Percentiles rank a stretch among this genome's conserved stretches.
These are phyloP conservation scores for Cherax quadricarinatus DNA, from an alignment of 1,140 invertebrate genomes.

Conservation along the genomic window DNA sequence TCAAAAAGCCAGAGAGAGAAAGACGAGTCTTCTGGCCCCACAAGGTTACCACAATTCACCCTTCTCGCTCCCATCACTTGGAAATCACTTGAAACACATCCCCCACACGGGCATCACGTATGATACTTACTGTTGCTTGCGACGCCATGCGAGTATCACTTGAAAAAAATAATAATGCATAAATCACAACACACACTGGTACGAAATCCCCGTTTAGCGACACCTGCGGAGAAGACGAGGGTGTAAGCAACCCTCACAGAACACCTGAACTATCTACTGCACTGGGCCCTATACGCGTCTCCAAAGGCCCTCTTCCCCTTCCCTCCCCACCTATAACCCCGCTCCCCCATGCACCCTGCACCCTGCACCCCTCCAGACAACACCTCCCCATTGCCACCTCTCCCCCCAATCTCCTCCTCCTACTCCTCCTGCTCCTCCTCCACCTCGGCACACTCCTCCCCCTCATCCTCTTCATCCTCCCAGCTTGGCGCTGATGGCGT, in stretches of 20 bases:
- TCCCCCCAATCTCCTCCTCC: conserved; percentile 13
- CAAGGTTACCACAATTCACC: conserved; percentile 57
- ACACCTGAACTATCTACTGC: conserved; percentile 68
- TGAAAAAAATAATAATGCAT: neutral
- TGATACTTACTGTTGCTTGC: conserved; percentile 44
- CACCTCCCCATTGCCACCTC: neutral
- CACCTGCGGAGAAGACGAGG: conserved; percentile 43
- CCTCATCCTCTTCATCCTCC: conserved; percentile 39
- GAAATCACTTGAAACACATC: conserved; percentile 10
- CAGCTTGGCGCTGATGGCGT: conserved; percentile 56
- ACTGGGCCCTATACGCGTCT: conserved; percentile 66
- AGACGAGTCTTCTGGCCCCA: conserved; percentile 33
- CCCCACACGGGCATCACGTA: conserved; percentile 42
- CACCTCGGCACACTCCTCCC: conserved; percentile 10
- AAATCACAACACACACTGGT: conserved; percentile 34
- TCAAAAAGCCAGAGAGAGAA: neutral
- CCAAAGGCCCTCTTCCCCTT: conserved; percentile 41
- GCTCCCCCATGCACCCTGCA: conserved; percentile 43
- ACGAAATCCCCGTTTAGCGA: conserved; percentile 33
- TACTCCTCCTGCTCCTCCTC: conserved; percentile 12
- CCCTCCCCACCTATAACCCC: conserved; percentile 2
- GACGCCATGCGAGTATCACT: neutral
- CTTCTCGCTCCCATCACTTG: conserved; percentile 38
- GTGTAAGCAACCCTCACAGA: conserved; percentile 57
- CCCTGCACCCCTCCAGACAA: conserved; percentile 10